phyloP scores from a whole-genome alignment of 2,888 invertebrate species.

The Ophion slaviceki region DNA sequence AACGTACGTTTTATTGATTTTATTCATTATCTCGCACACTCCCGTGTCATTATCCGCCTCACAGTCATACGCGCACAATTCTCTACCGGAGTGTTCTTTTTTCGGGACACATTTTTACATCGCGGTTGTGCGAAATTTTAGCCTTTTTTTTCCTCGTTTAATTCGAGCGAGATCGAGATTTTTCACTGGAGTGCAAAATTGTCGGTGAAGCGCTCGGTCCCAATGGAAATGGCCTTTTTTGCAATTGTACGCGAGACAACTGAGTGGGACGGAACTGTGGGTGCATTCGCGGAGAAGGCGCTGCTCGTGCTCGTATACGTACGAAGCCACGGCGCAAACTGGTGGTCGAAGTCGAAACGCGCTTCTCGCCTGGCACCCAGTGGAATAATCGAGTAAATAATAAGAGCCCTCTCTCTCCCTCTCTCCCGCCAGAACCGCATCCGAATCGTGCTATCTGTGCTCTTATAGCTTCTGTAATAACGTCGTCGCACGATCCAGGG shows the following conservation, averaged over 20 bases:
- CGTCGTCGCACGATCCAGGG: constrained; percentile 35
- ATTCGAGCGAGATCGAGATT: neutral
- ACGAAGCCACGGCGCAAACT: constrained; percentile 67
- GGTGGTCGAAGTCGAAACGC: constrained; percentile 67
- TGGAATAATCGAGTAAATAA: constrained; percentile 71
- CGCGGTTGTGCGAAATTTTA: neutral
- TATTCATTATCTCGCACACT: constrained; percentile 45
- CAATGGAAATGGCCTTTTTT: neutral
- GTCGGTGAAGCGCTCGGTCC: neutral
- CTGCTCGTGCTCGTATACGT: constrained; percentile 34
- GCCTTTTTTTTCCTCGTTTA: neutral
- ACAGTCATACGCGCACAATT: neutral
- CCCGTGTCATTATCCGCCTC: constrained; percentile 41
- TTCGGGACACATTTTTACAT: constrained; percentile 12
- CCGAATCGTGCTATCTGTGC: constrained; percentile 29
- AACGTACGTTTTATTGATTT: neutral
- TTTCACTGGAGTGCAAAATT: neutral
- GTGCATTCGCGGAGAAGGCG: neutral
- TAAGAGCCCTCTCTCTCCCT: constrained; percentile 38
- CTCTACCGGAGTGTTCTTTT: neutral
- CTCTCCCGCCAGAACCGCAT: constrained; percentile 18
- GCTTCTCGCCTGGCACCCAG: constrained; percentile 64
- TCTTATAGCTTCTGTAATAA: constrained; percentile 43
- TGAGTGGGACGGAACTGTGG: neutral
- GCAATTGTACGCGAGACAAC: constrained; percentile 1